These are phyloP conservation scores for Brachynemurus nebulosus DNA, from an alignment of 2,888 invertebrate genomes.

Conservation along the genomic window DNA sequence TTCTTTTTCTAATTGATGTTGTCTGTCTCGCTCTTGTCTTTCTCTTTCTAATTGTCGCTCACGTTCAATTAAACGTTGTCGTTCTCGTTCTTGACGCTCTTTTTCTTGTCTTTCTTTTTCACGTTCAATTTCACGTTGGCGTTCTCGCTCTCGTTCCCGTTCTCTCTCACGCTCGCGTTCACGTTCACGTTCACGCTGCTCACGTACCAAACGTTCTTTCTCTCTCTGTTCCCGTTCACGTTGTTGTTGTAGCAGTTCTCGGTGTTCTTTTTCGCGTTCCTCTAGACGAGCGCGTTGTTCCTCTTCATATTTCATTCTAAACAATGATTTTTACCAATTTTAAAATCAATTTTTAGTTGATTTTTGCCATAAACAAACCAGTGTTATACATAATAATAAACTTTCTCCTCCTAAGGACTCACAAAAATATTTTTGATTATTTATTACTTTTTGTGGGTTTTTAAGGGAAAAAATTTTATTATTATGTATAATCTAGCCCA, in stretches of 20 bases:
- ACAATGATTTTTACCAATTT: too few species aligned
- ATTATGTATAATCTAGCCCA: too few species aligned
- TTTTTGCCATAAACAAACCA: too few species aligned
- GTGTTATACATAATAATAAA: too few species aligned
- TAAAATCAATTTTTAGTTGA: too few species aligned
- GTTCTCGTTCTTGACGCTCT: conserved; percentile 26
- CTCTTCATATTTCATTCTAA: conserved; percentile 53
- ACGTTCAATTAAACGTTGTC: conserved; percentile 25
- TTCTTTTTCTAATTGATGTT: conserved; percentile 14
- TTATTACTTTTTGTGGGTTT: too few species aligned
- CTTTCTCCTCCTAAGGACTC: too few species aligned
- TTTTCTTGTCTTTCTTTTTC: conserved; percentile 30
- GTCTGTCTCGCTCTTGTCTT: conserved; percentile 33
- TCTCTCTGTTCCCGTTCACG: conserved; percentile 34
- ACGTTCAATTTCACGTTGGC: conserved; percentile 36
- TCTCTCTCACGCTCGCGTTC: conserved; percentile 40
- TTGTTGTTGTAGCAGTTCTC: conserved; percentile 27
- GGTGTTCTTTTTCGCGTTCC: conserved; percentile 39
- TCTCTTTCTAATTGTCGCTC: conserved; percentile 30
- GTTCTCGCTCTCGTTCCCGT: conserved; percentile 38
- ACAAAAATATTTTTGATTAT: too few species aligned
- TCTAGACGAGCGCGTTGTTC: conserved; percentile 48
- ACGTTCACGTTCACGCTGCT: conserved; percentile 39
- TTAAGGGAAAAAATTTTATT: too few species aligned
- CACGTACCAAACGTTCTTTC: conserved; percentile 36